Evolutionary conservation across 2,888 invertebrate species (phyloP), one percentile per base, ranked within the genome.

Genomic region (Torymus tubicola): DNA sequence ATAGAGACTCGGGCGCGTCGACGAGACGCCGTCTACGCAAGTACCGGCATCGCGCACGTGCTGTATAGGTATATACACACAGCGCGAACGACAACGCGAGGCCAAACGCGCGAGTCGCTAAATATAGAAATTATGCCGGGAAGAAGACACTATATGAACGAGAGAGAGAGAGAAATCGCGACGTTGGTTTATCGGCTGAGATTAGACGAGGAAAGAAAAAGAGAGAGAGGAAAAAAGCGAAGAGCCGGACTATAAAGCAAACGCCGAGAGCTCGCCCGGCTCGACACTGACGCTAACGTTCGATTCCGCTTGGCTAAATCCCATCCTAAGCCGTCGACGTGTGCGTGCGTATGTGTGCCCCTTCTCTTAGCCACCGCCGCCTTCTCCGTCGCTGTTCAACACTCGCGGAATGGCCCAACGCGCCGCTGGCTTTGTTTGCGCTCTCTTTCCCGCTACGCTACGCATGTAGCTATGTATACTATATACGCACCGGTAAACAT

Each of bases 241-340:
- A 42, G 58, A 42, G 18, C 65, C 65, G 24, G 16, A 63, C 16
- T 68, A 76, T 42, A 42, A 42, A 42, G 42, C 42, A 42, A 42
- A 8, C 50, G 53, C 53, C 55, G 68, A 24, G 68, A 58, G 16
- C 13, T 16, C 52, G 42, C 50, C 31, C 14, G 65, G 55, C 68
- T 61, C 70, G 69, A 53, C 63, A 77, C 77, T 77, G 77, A 69
- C 21, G 57, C 63, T 42, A 16, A 42, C 57, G 69, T 76, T 63
- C 69, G 50, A 76, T 69, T 76, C 42, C 68, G 50, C 63, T 55
- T 14, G 68, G 70, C 70, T 58, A 57, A 65, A 67, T 67, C 50
- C 67, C n/a, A 42, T 42, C 42, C 42, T 42, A 42, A 42, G 42
- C 42, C 42, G 42, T 8, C 42, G 42, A 8, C 42, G 42, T 42